Evolutionary conservation across 2,888 invertebrate genomes (phyloP).

Genomic region (Lissonota sp.): DNA sequence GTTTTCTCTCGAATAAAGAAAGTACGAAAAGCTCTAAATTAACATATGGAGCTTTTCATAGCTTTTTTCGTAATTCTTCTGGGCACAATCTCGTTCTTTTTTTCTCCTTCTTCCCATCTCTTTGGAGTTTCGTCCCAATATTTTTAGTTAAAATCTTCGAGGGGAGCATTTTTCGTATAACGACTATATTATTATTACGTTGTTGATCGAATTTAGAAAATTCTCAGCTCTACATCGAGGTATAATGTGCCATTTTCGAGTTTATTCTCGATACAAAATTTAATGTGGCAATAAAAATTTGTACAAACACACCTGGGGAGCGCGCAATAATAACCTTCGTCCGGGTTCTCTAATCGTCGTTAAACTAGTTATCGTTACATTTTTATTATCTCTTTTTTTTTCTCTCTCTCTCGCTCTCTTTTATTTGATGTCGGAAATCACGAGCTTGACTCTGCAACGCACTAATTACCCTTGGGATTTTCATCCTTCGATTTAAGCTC

Average conservation of each 20-base stretch:
- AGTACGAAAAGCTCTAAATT: conserved; percentile 14
- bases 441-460: conserved; percentile 18
- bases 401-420: conserved; percentile 56
- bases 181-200: too few species aligned
- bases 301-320: conserved; percentile 60
- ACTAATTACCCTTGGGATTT: conserved; percentile 64
- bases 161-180: too few species aligned
- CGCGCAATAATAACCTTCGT: conserved; percentile 67
- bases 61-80: conserved; percentile 15
- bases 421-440: neutral
- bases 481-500: conserved; percentile 59
- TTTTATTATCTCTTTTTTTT: conserved; percentile 73
- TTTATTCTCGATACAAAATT: too few species aligned
- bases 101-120: neutral
- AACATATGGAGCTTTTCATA: neutral
- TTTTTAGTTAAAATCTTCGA: too few species aligned
- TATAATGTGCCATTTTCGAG: too few species aligned
- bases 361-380: conserved; percentile 63
- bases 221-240: too few species aligned
- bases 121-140: neutral
- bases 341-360: conserved; percentile 60
- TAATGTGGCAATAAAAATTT: too few species aligned
- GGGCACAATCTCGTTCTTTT: conserved; percentile 33
- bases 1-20: neutral
- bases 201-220: too few species aligned